phyloP scores from a whole-genome alignment of 2,113 vertebrate species.

The Piprites chloris region DNA sequence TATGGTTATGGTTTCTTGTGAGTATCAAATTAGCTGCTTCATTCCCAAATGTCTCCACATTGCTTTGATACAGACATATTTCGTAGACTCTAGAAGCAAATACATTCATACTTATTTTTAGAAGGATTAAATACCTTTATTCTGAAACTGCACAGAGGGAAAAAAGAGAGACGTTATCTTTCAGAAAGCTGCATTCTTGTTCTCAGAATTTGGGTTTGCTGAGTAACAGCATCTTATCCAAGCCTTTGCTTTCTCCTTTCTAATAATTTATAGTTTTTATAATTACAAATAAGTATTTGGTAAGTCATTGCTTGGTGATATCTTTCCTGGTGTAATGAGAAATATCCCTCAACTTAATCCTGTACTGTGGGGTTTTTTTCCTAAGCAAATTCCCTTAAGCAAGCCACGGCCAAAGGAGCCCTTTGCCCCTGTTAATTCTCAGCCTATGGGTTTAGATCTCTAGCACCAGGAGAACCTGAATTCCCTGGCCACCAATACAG shows the following conservation, averaged over 20 bases:
- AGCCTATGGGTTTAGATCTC: neutral
- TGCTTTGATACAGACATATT: slow-evolving; percentile 2
- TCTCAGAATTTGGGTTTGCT: neutral
- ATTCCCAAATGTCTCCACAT: neutral
- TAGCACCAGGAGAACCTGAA: neutral
- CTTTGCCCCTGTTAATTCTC: neutral
- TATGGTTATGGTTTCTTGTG: neutral
- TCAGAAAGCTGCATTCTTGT: neutral
- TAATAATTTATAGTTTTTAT: neutral
- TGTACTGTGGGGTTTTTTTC: neutral
- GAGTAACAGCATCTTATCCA: neutral
- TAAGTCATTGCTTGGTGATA: neutral
- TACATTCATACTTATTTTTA: neutral
- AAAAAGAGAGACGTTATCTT: neutral
- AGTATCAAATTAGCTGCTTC: slow-evolving; percentile 8
- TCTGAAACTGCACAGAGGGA: neutral
- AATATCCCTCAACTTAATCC: neutral
- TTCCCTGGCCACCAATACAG: neutral
- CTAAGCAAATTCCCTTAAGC: neutral
- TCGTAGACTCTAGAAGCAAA: neutral
- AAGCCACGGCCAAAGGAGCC: neutral
- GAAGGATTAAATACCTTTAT: neutral
- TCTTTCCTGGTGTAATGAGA: neutral
- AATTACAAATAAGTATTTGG: neutral
- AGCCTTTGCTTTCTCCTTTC: neutral